A percentile compares a stretch with the other conserved stretches of the same genome.
phyloP scores from a whole-genome alignment of 2,797 vertebrate genomes.

The Megalops cyprinoides region DNA sequence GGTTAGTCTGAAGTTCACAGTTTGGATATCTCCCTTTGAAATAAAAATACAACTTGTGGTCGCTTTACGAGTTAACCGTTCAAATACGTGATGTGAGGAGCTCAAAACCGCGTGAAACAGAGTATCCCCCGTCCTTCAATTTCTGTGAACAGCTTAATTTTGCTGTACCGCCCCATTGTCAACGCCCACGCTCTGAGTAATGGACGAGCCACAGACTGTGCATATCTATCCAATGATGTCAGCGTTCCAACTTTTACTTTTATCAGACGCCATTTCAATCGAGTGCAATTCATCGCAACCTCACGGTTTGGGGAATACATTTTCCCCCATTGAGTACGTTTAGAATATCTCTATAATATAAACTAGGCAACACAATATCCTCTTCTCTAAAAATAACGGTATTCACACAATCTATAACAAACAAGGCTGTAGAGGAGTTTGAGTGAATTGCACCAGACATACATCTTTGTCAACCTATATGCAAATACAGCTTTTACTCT shows the following conservation, averaged over 20 bases:
- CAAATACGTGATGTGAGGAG: not conserved
- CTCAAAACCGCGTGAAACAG: not conserved
- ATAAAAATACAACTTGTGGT: no score
- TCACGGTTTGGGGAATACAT: not conserved
- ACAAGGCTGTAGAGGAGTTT: no score
- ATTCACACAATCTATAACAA: no score
- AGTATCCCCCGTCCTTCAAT: not conserved
- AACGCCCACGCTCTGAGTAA: constrained; percentile 33
- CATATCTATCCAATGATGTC: constrained; percentile 12
- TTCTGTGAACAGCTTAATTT: not conserved
- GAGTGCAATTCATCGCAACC: not conserved
- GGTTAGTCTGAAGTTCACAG: not conserved
- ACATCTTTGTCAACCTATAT: no score
- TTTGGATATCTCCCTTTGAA: not conserved
- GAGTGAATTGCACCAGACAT: no score
- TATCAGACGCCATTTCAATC: not conserved
- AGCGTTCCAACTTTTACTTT: not conserved
- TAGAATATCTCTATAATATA: no score
- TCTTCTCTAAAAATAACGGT: no score
- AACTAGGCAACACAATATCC: no score
- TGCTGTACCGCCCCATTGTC: not conserved
- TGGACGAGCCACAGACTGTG: not conserved
- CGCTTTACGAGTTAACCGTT: no score
- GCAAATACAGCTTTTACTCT: no score
- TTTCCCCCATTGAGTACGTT: not conserved